Evolutionary conservation across 2,113 vertebrate genomes (phyloP), one percentile per base, ranked within the genome.

Genomic region (Nesoenas mayeri): DNA sequence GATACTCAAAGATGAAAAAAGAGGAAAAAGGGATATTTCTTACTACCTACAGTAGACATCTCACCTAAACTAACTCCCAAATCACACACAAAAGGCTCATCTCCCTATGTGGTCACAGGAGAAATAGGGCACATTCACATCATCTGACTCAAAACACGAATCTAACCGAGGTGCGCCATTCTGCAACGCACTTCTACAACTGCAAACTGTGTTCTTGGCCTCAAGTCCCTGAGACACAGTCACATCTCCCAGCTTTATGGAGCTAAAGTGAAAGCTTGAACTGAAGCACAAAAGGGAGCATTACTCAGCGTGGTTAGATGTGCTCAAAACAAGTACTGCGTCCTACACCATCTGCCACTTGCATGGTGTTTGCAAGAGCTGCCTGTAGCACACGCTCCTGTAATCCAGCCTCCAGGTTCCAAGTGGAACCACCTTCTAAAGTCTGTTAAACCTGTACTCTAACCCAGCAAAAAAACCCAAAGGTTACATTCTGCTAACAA

Each of bases 41-140:
- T 73, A 65, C 50, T 7, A 38, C 18, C 40, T 56, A 20, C 4
- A 19, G 29, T 1, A 88, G 67, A 36, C 24, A 60, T 34, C 79
- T 89, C 40, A n/a, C 54, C 82, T 85, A 28, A 77, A 84, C 32
- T 56, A 44, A 25, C 19, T 53, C 18, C 44, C 18, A 47, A 21
- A 71, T 47, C 44, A 70, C 31, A 66, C 1, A 5, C 16, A 70
- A 47, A 86, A 95, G 20, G 13, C 56, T 80, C 50, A 69, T 5
- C n/a, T 91, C 29, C 44, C 67, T 61, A 2, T 0, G 0, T 3
- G 15, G 28, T 26, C 40, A 69, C 3, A 8, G 50, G 53, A 94
- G 62, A 93, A 85, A 60, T 2, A 36, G 36, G 81, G 13, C 36
- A 75, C 0, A 5, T 69, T 90, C 34, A 72, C 48, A 60, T 54